Evolutionary conservation across 92 coral and sea anemone genomes (phyloP).

Genomic region (Epizoanthus illoricatus): DNA sequence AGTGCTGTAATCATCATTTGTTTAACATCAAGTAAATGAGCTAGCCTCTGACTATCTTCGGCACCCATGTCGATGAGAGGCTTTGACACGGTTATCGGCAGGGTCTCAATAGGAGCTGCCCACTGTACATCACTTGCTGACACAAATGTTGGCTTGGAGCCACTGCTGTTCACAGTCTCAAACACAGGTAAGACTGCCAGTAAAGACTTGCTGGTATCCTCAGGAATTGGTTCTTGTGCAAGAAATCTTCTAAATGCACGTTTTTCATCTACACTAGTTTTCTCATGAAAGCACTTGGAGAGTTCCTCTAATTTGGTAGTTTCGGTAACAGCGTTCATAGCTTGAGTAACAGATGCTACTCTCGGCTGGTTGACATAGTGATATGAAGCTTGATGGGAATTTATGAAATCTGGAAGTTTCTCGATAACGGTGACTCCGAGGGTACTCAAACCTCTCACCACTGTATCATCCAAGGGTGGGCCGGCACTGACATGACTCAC

Average conservation of each 20-base stretch:
- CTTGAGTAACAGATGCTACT: no score
- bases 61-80: slow-evolving; percentile 49
- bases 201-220: no score
- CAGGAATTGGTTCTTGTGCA: no score
- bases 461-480: slow-evolving; percentile 11
- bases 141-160: slow-evolving; percentile 37
- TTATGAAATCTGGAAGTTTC: slow-evolving; percentile 37
- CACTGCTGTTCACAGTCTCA: neutral
- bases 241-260: no score
- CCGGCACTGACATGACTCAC: slow-evolving; percentile 26
- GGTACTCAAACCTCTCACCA: slow-evolving; percentile 8
- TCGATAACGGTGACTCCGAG: slow-evolving; percentile 49
- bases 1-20: slow-evolving; percentile 26
- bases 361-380: no score
- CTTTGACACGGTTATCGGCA: slow-evolving; percentile 16
- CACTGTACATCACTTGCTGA: slow-evolving; percentile 23
- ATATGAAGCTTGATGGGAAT: slow-evolving; percentile 34
- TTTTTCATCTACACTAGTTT: no score
- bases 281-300: no score
- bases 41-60: slow-evolving; percentile 36
- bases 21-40: slow-evolving; percentile 32
- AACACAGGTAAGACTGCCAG: no score
- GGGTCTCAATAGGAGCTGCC: slow-evolving; percentile 42
- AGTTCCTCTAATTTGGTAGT: no score
- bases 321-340: no score